A percentile compares a stretch with the other conserved stretches of the same genome.
These are phyloP conservation scores for Hydrozoanthus tunicans DNA, from an alignment of 64 coral and sea anemone genomes.

Conservation along the genomic window DNA sequence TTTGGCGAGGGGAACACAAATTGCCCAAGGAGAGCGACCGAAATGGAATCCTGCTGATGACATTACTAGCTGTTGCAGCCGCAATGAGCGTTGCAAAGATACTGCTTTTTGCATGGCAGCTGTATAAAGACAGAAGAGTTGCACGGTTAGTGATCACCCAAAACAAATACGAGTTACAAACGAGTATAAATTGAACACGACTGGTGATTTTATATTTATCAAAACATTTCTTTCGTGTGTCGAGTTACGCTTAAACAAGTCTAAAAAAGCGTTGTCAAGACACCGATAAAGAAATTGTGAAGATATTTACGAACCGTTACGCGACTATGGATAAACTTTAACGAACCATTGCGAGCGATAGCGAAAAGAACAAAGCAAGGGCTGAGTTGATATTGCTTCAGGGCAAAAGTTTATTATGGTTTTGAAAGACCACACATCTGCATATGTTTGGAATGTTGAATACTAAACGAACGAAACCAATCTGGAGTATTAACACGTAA, in stretches of 20 bases:
- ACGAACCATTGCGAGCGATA: background rate
- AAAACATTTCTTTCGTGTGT: slow-evolving; percentile 5
- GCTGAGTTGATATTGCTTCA: background rate
- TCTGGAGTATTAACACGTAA: background rate
- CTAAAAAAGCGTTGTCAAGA: background rate
- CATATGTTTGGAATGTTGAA: slow-evolving; percentile 4
- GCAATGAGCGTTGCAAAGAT: slow-evolving; percentile 69
- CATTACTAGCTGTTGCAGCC: slow-evolving; percentile 52
- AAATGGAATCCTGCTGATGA: slow-evolving; percentile 74
- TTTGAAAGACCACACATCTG: slow-evolving; percentile 12
- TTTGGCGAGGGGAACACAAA: slow-evolving; percentile 49
- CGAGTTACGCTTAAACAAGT: background rate
- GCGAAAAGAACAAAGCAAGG: slow-evolving; percentile 8
- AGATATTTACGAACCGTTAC: slow-evolving; percentile 8
- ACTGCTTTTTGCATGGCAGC: slow-evolving; percentile 57
- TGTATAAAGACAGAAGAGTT: slow-evolving; percentile 19
- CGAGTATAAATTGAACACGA: background rate
- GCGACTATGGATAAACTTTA: background rate
- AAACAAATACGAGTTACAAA: slow-evolving; percentile 39
- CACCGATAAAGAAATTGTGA: background rate
- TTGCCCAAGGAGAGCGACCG: slow-evolving; percentile 54
- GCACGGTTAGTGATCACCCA: slow-evolving; percentile 32
- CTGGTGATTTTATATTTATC: background rate
- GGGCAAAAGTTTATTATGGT: slow-evolving; percentile 26
- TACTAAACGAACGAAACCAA: background rate